Evolutionary conservation across 2,113 vertebrate species (phyloP), one percentile per base, ranked within the genome.

Genomic region (Ciconia maguari): DNA sequence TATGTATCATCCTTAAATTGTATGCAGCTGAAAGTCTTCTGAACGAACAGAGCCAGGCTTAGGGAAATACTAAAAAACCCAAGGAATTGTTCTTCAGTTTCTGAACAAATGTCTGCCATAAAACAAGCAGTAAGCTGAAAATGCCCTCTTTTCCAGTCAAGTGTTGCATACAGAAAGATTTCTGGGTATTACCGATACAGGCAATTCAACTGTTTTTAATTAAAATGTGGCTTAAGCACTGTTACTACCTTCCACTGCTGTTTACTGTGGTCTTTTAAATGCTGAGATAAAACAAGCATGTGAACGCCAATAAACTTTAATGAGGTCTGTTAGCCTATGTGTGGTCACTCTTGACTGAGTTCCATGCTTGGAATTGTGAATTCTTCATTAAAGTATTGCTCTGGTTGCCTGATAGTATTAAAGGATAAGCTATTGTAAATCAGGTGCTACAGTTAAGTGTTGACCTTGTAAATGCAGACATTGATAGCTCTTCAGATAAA

Each of bases 371-470:
- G 91, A 93, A 94, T 91, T 55, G 34, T 34, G 91, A 93, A 30
- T 91, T 96, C 75, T 93, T 96, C 66, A 89, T 62, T 93, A 69
- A 61, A 69, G 66, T 69, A 6, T 85, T 44, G n/a, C 26, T 74
- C 17, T 69, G 62, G 36, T 27, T 86, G 87, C 75, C 78, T 25
- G 55, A 44, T 20, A 49, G 44, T 38, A 51, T 94, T 90, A 94
- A 95, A 89, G 68, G 76, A 66, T 92, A 77, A 94, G n/a, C 87
- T 87, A 55, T 90, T 76, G 65, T 84, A 65, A 92, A 77, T 93
- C 41, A 38, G 52, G 82, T 90, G 66, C 49, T 83, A 3, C 51
- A 51, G 34, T 78, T 71, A 66, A 92, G 32, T 80, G 78, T 71
- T 94, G 80, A 91, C 89, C 78, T 96, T 93, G 52, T 89, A 82